phyloP scores from a whole-genome alignment of 2,797 vertebrate species.

The Allobates femoralis region DNA sequence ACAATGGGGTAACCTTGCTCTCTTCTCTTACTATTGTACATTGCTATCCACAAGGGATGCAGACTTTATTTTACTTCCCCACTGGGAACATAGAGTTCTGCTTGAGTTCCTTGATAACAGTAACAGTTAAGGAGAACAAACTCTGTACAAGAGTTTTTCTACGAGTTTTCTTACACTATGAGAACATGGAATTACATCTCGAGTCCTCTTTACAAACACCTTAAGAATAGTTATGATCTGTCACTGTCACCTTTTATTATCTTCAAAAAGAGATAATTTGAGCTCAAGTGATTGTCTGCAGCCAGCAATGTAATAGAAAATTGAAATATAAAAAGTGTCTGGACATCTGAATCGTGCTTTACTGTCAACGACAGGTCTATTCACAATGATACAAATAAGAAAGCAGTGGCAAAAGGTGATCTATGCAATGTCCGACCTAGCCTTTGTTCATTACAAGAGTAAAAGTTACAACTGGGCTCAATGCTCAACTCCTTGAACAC shows the following conservation, averaged over 20 bases:
- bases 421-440: background rate
- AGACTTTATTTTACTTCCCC: background rate
- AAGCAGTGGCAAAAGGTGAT: background rate
- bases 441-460: too few species aligned
- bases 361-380: background rate
- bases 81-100: slow-evolving; percentile 23
- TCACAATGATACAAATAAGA: background rate
- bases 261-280: background rate
- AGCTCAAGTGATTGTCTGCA: background rate
- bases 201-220: background rate
- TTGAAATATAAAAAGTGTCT: background rate
- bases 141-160: background rate
- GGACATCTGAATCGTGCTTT: background rate
- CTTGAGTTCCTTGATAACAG: slow-evolving; percentile 1
- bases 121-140: slow-evolving; percentile 4
- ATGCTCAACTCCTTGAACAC: background rate
- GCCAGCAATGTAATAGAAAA: background rate
- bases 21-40: slow-evolving; percentile 11
- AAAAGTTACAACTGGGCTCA: background rate
- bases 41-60: slow-evolving; percentile 24
- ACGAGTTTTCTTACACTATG: background rate
- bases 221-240: slow-evolving; percentile 6
- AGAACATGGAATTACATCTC: background rate
- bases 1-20: slow-evolving; percentile 40
- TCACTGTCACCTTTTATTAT: slow-evolving; percentile 11